Percentiles rank a stretch among this genome's conserved stretches.
phyloP scores from a whole-genome alignment of 2,113 vertebrate genomes.

The Prunella himalayana region DNA sequence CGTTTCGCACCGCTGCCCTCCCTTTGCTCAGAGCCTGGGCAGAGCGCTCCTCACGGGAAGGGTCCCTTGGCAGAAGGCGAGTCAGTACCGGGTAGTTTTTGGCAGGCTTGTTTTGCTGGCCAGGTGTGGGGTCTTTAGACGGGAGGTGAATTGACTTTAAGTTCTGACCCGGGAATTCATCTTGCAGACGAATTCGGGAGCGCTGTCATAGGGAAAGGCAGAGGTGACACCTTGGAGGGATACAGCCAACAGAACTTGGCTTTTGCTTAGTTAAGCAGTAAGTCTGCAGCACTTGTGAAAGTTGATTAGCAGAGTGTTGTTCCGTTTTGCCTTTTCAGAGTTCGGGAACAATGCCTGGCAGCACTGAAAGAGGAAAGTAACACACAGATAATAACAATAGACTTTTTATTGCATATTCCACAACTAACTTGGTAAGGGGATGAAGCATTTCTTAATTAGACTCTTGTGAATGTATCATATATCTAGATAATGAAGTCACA shows the following conservation, averaged over 20 bases:
- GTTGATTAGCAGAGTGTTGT: not conserved
- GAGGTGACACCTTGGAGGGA: not conserved
- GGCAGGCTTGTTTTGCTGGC: not conserved
- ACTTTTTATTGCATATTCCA: fast-evolving
- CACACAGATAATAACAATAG: fast-evolving
- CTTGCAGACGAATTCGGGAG: not conserved
- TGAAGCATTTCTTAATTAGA: not conserved
- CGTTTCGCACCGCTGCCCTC: fast-evolving
- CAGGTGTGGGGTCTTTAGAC: not conserved
- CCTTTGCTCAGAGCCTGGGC: fast-evolving
- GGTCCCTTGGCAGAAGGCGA: fast-evolving
- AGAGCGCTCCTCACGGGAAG: not conserved
- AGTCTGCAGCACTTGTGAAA: not conserved
- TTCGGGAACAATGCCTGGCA: not conserved
- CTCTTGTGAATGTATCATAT: not conserved
- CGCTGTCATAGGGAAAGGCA: not conserved
- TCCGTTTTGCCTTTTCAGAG: not conserved
- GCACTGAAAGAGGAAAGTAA: not conserved
- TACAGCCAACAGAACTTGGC: not conserved
- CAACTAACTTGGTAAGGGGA: not conserved
- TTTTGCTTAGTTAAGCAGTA: not conserved
- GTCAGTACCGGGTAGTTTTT: fast-evolving
- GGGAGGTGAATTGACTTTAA: fast-evolving
- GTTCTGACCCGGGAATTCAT: not conserved
- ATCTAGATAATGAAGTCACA: not conserved